Base-by-base conservation (phyloP, 2,113 vertebrate species). In the Peromyscus maniculatus region DNA sequence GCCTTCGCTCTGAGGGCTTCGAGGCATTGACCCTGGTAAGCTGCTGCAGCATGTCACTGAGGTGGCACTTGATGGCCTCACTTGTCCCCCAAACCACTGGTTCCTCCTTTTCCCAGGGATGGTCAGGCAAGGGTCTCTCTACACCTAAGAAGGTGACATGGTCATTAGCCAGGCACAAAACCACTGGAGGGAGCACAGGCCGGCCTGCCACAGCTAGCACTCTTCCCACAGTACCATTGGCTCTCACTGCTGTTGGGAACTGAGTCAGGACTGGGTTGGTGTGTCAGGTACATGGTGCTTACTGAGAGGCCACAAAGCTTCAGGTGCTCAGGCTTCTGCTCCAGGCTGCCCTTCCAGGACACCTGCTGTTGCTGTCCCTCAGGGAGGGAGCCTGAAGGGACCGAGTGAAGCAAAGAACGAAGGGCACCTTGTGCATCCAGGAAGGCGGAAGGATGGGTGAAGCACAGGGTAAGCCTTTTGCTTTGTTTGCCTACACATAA, bases 21-120 rank as follows among this genome's bases (percentile, higher is more conserved):
- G 99, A 98, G 0, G 98, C 97, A 0, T 99, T 99, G 93, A 99
- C 97, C 0, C 98, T 98, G 12, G 98, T 99, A 62, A 99, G 98
- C 97, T 99, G 99, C 98, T 99, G 98, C 79, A 99, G 92, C 99
- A 99, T 97, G 84, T 99, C 99, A 0, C 98, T 97, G 31, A 99
- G 97, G 97, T 99, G 98, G 94, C 97, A 95, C 39, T 99, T 99
- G 0, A 97, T 16, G 0, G 98, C 92, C 49, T 99, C 99, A 0
- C 46, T 82, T 1, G 71, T 11, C 87, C 99, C 99, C 55, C 98
- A 98, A 91, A 97, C 98, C 21, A 77, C 92, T 0, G 93, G 96
- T 0, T 98, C 99, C 46, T 99, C 99, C 64, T 98, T 96, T 0
- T 99, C 99, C 0, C 91, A 95, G 89, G 98, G 83, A 90, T 98